phyloP scores from a whole-genome alignment of 2,113 vertebrate genomes.

The Cebus imitator region DNA sequence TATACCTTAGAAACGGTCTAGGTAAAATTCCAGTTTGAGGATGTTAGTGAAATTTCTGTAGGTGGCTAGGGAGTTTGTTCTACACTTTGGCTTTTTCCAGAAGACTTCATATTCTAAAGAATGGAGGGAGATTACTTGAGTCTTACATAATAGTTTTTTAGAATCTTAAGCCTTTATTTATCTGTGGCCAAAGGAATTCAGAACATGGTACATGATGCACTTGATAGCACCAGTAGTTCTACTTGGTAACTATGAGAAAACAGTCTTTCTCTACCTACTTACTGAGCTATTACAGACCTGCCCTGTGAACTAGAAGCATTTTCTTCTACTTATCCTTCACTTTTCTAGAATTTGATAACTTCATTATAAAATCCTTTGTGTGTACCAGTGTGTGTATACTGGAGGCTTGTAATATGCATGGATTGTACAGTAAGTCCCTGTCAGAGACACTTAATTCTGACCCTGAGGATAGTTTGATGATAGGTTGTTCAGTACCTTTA shows the following conservation, averaged over 20 bases:
- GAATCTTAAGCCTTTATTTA: neutral
- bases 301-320: neutral
- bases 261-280: neutral
- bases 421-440: neutral
- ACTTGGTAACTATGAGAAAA: neutral
- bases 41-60: conserved; percentile 17
- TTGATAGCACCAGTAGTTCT: neutral
- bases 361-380: neutral
- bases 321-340: conserved; percentile 22
- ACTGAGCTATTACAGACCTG: neutral
- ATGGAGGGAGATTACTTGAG: conserved; percentile 26
- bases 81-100: conserved; percentile 24
- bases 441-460: neutral
- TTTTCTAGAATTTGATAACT: conserved; percentile 19
- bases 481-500: neutral
- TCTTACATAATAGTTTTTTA: conserved; percentile 22
- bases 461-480: neutral
- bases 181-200: neutral
- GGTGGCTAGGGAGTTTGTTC: neutral
- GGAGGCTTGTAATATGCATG: neutral
- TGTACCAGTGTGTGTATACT: neutral
- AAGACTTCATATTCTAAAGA: conserved; percentile 25
- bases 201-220: neutral
- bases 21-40: conserved; percentile 49
- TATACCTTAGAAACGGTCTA: neutral